Base-by-base conservation (phyloP, 1,140 invertebrate species). In the Aethina tumida region DNA sequence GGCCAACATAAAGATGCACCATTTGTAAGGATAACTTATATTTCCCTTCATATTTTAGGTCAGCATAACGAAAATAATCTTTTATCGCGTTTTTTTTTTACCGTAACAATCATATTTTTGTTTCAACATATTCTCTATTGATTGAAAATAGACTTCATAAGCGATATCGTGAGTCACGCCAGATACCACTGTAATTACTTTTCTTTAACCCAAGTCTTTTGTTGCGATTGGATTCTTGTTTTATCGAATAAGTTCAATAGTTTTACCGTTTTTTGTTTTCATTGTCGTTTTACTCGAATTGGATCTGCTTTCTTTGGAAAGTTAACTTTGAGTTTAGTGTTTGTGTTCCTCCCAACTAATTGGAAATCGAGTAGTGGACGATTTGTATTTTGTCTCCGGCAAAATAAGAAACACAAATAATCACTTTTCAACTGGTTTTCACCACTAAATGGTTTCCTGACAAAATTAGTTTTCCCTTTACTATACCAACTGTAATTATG, bases 131-230 rank as follows among this genome's bases (percentile, higher is more conserved):
- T n/a, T n/a, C n/a, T n/a, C n/a, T n/a, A n/a, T n/a, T n/a, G n/a
- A n/a, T n/a, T n/a, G n/a, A n/a, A n/a, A n/a, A n/a, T n/a, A n/a
- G n/a, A n/a, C n/a, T n/a, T n/a, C n/a, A n/a, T n/a, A n/a, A n/a
- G n/a, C 13, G 24, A n/a, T 19, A 38, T 29, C 35, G 35, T 38
- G 25, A 40, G 13, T 34, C 29, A 45, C 28, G 28, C 31, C 38
- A 41, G 39, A 46, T 46, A 36, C 35, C 39, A 28, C 14, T 21
- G 34, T 33, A 46, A 46, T 46, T 46, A 46, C 34, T 41, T 46
- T 32, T 26, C 18, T 38, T 41, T 32, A 41, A 19, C 32, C 24
- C 18, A 37, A 41, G 34, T 36, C 31, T 41, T 41, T 31, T 41
- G 28, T 38, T 22, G 18, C 15, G 24, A 24, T 28, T 29, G 27